A percentile compares a stretch with the other conserved stretches of the same genome.
Evolutionary conservation across 2,797 vertebrate species (phyloP).

Genomic region (Trichosurus vulpecula): DNA sequence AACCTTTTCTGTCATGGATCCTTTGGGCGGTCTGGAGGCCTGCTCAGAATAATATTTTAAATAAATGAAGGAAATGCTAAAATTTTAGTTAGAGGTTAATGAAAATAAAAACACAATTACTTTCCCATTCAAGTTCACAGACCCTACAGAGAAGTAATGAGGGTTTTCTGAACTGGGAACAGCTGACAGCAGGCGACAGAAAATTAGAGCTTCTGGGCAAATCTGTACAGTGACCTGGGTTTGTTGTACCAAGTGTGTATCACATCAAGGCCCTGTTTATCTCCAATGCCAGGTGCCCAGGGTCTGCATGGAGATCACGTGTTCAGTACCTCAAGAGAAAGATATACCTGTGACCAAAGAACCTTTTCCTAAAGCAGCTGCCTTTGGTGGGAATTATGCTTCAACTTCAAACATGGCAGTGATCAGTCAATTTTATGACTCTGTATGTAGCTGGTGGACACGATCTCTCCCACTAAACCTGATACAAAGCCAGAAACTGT

Average conservation of each 20-base stretch:
- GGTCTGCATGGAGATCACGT: neutral
- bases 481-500: neutral
- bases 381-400: neutral
- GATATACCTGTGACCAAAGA: neutral
- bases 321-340: neutral
- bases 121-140: neutral
- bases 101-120: neutral
- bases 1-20: neutral
- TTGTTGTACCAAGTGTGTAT: neutral
- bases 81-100: neutral
- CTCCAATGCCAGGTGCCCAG: neutral
- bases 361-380: neutral
- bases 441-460: neutral
- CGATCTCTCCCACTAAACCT: neutral
- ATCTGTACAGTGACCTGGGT: neutral
- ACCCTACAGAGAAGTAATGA: neutral
- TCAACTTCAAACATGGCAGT: neutral
- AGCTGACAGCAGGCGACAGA: neutral
- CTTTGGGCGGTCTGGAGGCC: neutral
- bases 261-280: neutral
- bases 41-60: neutral
- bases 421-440: neutral
- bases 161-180: neutral
- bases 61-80: neutral
- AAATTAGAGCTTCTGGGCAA: neutral